These are phyloP conservation scores for Andrena chrysosceles DNA, from an alignment of 2,888 invertebrate species.

Conservation along the genomic window DNA sequence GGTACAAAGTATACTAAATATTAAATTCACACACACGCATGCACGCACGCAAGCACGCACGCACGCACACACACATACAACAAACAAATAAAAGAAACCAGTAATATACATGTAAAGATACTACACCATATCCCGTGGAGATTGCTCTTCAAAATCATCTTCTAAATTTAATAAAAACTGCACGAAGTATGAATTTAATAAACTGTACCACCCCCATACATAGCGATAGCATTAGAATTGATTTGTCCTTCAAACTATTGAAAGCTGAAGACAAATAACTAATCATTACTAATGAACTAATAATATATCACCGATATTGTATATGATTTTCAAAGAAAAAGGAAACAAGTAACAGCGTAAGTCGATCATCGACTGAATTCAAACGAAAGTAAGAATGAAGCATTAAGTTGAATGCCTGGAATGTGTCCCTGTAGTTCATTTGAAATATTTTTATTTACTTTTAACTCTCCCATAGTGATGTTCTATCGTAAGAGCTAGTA, in stretches of 20 bases:
- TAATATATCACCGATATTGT: not conserved
- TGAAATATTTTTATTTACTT: slow-evolving; percentile 66
- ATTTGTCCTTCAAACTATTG: not conserved
- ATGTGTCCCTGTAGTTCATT: slow-evolving; percentile 75
- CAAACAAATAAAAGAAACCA: no score
- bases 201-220: not conserved
- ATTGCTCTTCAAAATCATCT: slow-evolving; percentile 32
- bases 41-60: no score
- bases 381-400: slow-evolving; percentile 44
- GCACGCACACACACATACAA: no score
- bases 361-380: not conserved
- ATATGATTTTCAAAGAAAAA: not conserved
- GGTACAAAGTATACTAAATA: not conserved
- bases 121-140: not conserved
- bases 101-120: no score
- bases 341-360: not conserved
- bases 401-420: slow-evolving; percentile 74
- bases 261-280: not conserved
- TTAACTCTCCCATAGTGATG: slow-evolving; percentile 65
- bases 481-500: slow-evolving; percentile 72
- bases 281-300: slow-evolving; percentile 2
- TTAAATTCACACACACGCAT: not conserved
- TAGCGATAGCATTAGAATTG: not conserved
- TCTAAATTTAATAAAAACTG: slow-evolving; percentile 9
- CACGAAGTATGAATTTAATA: slow-evolving; percentile 8